Base-by-base conservation (phyloP, 2,888 invertebrate species). In the Maniola hyperantus region DNA sequence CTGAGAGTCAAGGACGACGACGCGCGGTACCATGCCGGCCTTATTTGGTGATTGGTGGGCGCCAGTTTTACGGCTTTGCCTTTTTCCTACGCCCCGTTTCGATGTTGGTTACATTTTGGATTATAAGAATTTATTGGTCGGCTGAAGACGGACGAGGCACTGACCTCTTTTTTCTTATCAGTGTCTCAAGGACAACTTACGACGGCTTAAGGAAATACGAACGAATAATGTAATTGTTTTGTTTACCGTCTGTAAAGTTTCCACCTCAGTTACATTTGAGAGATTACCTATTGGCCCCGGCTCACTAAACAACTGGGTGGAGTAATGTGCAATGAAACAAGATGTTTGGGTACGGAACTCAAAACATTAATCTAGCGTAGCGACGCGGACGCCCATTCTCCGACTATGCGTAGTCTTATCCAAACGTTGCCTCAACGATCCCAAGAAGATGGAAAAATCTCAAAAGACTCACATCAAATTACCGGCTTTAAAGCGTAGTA, bases 21-120 rank as follows among this genome's bases (percentile, higher is more conserved):
- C 81, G 83, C 81, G 83, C 85, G 85, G 87, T 82, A 82, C 87
- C 85, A 73, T 75, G 75, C 72, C 80, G 86, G 85, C 92, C 92
- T 90, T 91, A 91, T 92, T 92, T 88, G 90, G 89, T 83, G 82
- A 89, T 90, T 89, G 90, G 91, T 91, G 91, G 91, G 91, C 91
- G 91, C 92, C 91, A 88, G 84, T 88, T 91, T 92, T 91, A 92
- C 83, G 89, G 88, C 92, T 88, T 88, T 82, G 89, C 86, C 87
- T 88, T 90, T 91, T 90, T 89, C 85, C 85, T 84, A 83, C 82
- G 85, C 85, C 80, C 83, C 78, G 87, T 89, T 87, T 86, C 84
- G 79, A 88, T 87, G 84, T 85, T 82, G 79, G 82, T 81, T 84
- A 81, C 81, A 83, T 78, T 87, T 85, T 79, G 82, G 82, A 83